Evolutionary conservation across 2,888 invertebrate genomes (phyloP), one percentile per base, ranked within the genome.

Genomic region (Sussaba pulchella): DNA sequence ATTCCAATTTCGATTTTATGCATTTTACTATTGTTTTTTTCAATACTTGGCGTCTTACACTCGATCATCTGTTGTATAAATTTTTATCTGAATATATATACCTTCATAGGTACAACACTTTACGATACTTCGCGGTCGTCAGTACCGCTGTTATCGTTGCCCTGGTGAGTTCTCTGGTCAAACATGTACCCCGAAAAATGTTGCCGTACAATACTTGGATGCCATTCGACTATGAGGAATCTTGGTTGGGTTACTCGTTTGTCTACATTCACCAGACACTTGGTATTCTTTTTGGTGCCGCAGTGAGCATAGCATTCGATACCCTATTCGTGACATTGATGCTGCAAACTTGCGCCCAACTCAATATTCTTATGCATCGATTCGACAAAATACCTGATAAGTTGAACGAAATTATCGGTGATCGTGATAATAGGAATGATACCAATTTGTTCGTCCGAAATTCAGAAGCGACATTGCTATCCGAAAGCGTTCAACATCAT

Each of bases 171-270:
- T 82, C 85, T 2, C 8, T 85, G 10, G 47, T 75, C 0, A 26
- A 41, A 1, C 73, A 81, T 17, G 14, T 82, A 6, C 75, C 63
- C 2, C 50, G 69, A n/a, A 45, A 81, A 17, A 70, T 57, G n/a
- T 67, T 86, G 24, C 80, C 85, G 0, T 84, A 75, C 64, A 83
- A 82, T 14, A 82, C 74, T 47, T 86, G 84, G 86, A 36, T 86
- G n/a, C 86, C 86, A 1, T 86, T 73, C 10, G 66, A 82, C 26
- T 66, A 66, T 19, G 2, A 21, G n/a, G 73, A 84, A 31, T 66
- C 73, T n/a, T 31, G 67, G 12, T 8, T 14, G n/a, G 31, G 79
- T 14, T 86, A 82, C n/a, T 81, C 81, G 82, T 50, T 76, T 17
- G 78, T 57, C 8, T 83, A 76, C 17, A 17, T 26, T 2, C 72